These are phyloP conservation scores for Takifugu ocellatus DNA, from an alignment of 2,797 vertebrate genomes.

Conservation along the genomic window DNA sequence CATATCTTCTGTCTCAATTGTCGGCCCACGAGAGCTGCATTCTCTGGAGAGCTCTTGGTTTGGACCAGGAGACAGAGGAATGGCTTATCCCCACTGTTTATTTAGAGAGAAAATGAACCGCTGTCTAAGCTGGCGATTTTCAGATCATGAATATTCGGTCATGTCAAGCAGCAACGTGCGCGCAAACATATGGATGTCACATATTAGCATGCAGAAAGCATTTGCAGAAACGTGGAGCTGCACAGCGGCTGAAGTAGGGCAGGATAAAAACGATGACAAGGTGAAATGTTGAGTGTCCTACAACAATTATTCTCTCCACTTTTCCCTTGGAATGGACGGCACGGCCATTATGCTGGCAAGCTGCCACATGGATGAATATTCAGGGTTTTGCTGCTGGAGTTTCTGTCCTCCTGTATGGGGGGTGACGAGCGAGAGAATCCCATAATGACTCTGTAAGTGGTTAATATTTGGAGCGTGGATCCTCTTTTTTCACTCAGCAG, in stretches of 20 bases:
- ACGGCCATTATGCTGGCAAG: conserved; percentile 59
- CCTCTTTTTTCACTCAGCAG: conserved; percentile 23
- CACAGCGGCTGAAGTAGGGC: conserved; percentile 31
- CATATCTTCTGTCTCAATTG: conserved; percentile 34
- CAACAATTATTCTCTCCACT: conserved; percentile 52
- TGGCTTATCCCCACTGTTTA: conserved; percentile 36
- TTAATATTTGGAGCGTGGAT: conserved; percentile 41
- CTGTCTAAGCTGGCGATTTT: conserved; percentile 41
- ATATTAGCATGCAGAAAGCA: not conserved
- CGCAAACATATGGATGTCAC: conserved; percentile 7
- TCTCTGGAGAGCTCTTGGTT: conserved; percentile 15
- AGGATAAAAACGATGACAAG: conserved; percentile 43
- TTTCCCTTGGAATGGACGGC: conserved; percentile 31
- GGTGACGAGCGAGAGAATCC: conserved; percentile 14
- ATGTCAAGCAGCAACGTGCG: conserved; percentile 3
- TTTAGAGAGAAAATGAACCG: conserved; percentile 49
- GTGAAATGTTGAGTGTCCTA: conserved; percentile 58
- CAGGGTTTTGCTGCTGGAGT: conserved; percentile 32
- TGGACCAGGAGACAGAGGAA: not conserved
- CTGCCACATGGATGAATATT: conserved; percentile 57
- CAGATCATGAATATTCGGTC: conserved; percentile 28
- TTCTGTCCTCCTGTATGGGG: conserved; percentile 23
- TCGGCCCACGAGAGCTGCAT: conserved; percentile 27
- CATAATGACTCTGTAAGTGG: conserved; percentile 43
- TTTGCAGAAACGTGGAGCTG: conserved; percentile 5